A percentile compares a stretch with the other conserved stretches of the same genome.
phyloP scores from a whole-genome alignment of 2,113 vertebrate genomes.

The Brachyhypopomus occidentalis region DNA sequence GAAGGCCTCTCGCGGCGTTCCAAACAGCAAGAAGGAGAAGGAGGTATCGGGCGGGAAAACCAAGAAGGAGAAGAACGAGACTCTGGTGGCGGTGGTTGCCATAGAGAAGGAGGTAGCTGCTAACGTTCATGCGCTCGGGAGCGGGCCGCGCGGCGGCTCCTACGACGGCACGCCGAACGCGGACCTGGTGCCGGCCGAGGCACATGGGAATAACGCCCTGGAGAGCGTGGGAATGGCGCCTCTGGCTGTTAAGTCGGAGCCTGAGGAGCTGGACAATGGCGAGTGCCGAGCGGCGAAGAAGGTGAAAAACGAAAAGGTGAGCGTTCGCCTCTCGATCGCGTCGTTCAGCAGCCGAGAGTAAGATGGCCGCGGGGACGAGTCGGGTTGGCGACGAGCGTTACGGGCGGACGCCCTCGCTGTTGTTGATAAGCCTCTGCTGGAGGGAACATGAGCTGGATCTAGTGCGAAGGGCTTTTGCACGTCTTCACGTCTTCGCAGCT shows the following conservation, averaged over 20 bases:
- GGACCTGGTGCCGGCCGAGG: conserved; percentile 84
- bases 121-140: conserved; percentile 86
- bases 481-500: background rate
- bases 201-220: conserved; percentile 93
- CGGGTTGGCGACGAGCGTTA: background rate
- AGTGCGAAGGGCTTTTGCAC: background rate
- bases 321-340: conserved; percentile 48
- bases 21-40: conserved; percentile 93
- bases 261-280: conserved; percentile 88
- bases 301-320: conserved; percentile 98
- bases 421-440: background rate
- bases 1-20: conserved; percentile 86
- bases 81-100: conserved; percentile 74
- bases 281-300: conserved; percentile 94
- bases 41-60: conserved; percentile 87
- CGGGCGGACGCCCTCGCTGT: background rate
- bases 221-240: conserved; percentile 90
- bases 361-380: conserved; percentile 19
- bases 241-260: conserved; percentile 89
- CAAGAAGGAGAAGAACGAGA: conserved; percentile 95
- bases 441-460: background rate
- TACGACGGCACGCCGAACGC: conserved; percentile 86
- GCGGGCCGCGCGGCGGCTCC: conserved; percentile 80
- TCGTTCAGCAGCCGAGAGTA: conserved; percentile 6
- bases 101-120: conserved; percentile 86